These are phyloP conservation scores for Acrobasis repandana DNA, from an alignment of 2,888 invertebrate species.

Conservation along the genomic window DNA sequence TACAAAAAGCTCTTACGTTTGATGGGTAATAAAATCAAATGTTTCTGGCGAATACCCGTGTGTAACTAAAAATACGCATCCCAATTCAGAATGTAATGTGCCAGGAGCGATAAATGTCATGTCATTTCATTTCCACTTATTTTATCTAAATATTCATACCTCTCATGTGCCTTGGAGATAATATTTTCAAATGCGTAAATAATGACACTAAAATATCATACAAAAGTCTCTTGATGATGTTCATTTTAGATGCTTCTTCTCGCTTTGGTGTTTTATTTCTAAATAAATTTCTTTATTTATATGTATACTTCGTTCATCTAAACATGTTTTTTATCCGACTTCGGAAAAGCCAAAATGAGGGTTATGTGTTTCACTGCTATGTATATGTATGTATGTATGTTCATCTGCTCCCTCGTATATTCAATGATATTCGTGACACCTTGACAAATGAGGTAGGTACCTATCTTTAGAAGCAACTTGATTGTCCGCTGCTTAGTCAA, in stretches of 20 bases:
- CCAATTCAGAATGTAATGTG: constrained; percentile 11
- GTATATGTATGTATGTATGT: no score
- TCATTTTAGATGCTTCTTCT: not conserved
- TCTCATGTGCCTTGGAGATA: not conserved
- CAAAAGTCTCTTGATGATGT: not conserved
- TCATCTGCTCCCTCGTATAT: no score
- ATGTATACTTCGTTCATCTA: no score
- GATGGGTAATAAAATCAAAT: not conserved
- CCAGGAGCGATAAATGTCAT: constrained; percentile 12
- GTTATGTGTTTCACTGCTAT: no score
- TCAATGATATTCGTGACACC: no score
- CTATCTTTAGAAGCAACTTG: no score
- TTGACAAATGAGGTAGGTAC: no score
- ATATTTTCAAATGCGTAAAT: not conserved
- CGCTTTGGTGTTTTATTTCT: not conserved
- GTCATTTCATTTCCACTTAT: constrained; percentile 10
- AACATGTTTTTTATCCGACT: no score
- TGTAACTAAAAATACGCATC: not conserved
- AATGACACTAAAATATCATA: constrained; percentile 1
- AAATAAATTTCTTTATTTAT: no score
- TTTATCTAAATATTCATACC: constrained; percentile 11
- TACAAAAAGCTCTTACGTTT: not conserved
- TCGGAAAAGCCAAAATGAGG: no score
- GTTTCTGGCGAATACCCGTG: not conserved
- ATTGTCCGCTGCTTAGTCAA: no score